Evolutionary conservation across 2,797 vertebrate genomes (phyloP), one percentile per base, ranked within the genome.

Genomic region (Vespertilio murinus): DNA sequence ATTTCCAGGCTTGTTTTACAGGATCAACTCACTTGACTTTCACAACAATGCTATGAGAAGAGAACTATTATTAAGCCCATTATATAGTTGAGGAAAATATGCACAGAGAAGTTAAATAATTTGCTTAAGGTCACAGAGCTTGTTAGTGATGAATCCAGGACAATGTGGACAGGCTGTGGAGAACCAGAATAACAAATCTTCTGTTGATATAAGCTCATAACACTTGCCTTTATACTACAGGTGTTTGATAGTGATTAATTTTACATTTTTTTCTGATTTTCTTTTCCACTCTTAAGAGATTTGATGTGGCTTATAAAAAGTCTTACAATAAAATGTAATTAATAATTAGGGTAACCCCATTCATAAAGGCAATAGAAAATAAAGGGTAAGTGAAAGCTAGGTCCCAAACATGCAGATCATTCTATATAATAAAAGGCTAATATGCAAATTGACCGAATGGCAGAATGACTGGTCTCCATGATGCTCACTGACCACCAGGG

Each of bases 271-370:
- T 80, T 20, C 38, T 75, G 42, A 30, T 10, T 90, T 69, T 92
- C 5, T 56, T 88, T 90, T 93, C 88, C 6, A 49, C 61, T 93
- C 70, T 75, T 71, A 9, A 33, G n/a, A 91, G 56, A 52, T 78
- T 92, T 94, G 42, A 74, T 90, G 10, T 90, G 64, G 8, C 33
- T 89, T 75, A 59, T 74, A 65, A 88, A 88, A 74, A 82, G 75
- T 49, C 80, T 23, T 38, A 95, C 8, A 81, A 59, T 47, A 71
- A n/a, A 90, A 82, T 54, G 47, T 65, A 90, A 33, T 85, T 77
- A 45, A 86, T 90, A 92, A 65, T 40, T 42, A 82, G 13, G 47
- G 23, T 84, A 33, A 45, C 3, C 7, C 23, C 42, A 35, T 80
- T 47, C 64, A 38, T 82, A 45, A 84, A 71, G 77, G 75, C 8